These are phyloP conservation scores for Sylvilagus bachmani DNA, from an alignment of 2,113 vertebrate species.

Conservation along the genomic window DNA sequence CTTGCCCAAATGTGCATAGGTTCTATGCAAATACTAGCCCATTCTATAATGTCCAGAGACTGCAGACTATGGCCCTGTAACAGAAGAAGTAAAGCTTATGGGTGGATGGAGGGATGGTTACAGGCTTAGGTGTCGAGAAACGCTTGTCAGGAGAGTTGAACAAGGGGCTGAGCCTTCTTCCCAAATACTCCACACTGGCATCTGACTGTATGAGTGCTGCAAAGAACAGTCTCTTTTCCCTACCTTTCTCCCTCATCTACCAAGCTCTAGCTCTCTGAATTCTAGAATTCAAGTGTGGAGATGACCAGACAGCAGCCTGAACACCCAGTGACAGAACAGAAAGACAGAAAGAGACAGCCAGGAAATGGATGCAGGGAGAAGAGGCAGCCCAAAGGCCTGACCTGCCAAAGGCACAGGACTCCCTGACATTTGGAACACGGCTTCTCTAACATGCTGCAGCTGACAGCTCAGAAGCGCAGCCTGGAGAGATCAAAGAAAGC, in stretches of 20 bases:
- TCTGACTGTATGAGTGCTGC: neutral
- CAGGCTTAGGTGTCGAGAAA: neutral
- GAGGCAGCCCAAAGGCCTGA: neutral
- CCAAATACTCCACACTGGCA: neutral
- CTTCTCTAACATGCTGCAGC: neutral
- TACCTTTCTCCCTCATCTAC: neutral
- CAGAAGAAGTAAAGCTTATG: neutral
- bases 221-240: neutral
- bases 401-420: neutral
- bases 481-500: constrained; percentile 23
- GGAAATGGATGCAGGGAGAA: neutral
- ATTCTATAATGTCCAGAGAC: neutral
- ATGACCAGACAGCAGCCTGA: neutral
- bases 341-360: neutral
- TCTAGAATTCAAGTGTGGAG: neutral
- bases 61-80: neutral
- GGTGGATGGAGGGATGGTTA: neutral
- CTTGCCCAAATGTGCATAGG: neutral
- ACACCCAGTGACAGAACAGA: neutral
- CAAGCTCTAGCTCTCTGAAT: neutral
- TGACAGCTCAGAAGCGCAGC: neutral
- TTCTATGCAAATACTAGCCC: too few relatives aligned
- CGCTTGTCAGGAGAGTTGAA: neutral
- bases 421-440: neutral
- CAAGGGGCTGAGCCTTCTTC: neutral